Base-by-base conservation (phyloP, 2,113 vertebrate genomes). In the Rhadina sibilatrix region DNA sequence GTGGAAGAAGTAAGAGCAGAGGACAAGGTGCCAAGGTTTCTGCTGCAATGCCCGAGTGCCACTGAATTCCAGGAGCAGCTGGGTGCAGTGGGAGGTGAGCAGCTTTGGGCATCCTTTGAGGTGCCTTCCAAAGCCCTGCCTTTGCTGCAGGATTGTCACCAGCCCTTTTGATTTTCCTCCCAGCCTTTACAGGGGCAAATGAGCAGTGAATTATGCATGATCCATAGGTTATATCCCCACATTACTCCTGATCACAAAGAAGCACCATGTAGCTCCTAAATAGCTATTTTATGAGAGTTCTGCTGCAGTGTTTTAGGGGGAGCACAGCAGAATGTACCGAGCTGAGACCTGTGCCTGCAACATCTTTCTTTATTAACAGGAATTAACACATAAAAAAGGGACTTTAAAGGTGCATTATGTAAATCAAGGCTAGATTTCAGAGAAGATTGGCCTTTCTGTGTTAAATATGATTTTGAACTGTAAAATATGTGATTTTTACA, bases 1-100 rank as follows among this genome's bases (percentile, higher is more conserved):
- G 96, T 93, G 87, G 84, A 40, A 77, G 91, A 70, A 90, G 46
- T 90, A 69, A 95, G 90, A 80, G 84, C 66, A 82, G 81, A 72
- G 90, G 85, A 95, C 53, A 28, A 70, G 70, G 78, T 95, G 96
- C 95, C 95, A 97, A 96, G 94, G 72, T 64, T 88, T 94, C 78
- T 94, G 92, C 63, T 10, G 4, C 1, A 44, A 20, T 91, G 71
- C 76, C 56, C 0, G 15, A 33, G 60, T 16, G 23, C 59, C 35
- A 2, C 66, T 22, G 89, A 88, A 64, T 93, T 85, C 28, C 79
- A 25, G 49, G 71, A 90, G 93, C 94, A 88, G 87, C 92, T 83
- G 95, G 69, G 89, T 71, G 22, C 89, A 15, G 89, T 18, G 72
- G 91, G 87, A 91, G 83, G 60, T 47, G 81, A 57, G 61, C 89